Conservation (phyloP, 1,140 invertebrate species). For the Papilio polyxenes region DNA sequence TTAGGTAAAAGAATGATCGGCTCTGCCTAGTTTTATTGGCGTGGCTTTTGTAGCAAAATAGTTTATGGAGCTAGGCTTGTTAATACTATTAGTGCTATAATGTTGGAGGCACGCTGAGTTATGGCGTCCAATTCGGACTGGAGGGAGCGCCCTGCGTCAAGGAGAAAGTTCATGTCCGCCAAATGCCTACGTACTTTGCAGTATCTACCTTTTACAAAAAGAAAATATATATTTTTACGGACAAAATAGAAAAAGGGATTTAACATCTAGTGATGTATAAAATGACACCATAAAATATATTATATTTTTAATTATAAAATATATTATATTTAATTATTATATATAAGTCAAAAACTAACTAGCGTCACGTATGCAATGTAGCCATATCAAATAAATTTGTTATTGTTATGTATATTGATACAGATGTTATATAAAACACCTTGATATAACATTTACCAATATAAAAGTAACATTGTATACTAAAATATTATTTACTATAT, state of each 20-base stretch:
- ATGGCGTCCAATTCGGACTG: constrained; percentile 3
- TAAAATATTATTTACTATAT: no score
- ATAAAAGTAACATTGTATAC: not conserved
- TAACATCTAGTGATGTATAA: not conserved
- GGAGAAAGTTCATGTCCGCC: constrained; percentile 19
- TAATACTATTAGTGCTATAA: constrained; percentile 21
- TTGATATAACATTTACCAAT: not conserved
- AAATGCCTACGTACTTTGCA: not conserved
- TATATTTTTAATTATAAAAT: no score
- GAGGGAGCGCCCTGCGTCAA: constrained; percentile 7
- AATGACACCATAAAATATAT: not conserved
- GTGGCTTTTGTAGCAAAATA: not conserved
- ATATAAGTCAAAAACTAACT: not conserved
- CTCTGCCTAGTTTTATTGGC: not conserved
- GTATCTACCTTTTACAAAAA: not conserved
- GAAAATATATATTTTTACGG: not conserved
- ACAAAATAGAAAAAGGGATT: not conserved
- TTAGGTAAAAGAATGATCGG: not conserved
- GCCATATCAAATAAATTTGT: constrained; percentile 11
- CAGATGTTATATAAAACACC: not conserved
- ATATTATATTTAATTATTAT: no score
- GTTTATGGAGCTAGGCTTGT: constrained; percentile 15
- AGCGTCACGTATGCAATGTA: not conserved
- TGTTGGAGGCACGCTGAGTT: constrained; percentile 16
- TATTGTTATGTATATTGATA: not conserved